These are phyloP conservation scores for Drosophila bocki DNA, from an alignment of 1,140 invertebrate genomes.

Conservation along the genomic window DNA sequence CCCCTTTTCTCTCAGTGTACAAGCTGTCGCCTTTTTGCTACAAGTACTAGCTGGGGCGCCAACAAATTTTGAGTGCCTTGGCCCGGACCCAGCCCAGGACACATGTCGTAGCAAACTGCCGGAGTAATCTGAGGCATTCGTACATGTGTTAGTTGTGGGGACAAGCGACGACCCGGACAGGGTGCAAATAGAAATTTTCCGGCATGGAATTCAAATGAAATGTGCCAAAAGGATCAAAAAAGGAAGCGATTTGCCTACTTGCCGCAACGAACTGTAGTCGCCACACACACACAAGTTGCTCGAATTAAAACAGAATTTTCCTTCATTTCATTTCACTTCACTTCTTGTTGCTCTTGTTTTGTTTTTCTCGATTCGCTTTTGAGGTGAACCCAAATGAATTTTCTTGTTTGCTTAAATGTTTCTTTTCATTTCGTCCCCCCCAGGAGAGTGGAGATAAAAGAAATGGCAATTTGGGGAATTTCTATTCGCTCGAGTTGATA, in stretches of 20 bases:
- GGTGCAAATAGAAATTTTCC: conserved; percentile 61
- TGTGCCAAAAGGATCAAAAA: conserved; percentile 52
- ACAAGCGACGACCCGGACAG: conserved; percentile 11
- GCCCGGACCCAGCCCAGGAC: conserved; percentile 23
- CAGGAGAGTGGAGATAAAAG: conserved; percentile 3
- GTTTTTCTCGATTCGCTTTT: conserved; percentile 45
- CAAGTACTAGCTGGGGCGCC: neutral
- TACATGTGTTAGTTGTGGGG: conserved; percentile 54
- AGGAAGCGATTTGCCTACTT: conserved; percentile 33
- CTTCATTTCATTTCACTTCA: conserved; percentile 30
- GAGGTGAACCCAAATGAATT: conserved; percentile 65
- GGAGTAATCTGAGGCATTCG: conserved; percentile 41
- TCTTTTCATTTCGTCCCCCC: conserved; percentile 23
- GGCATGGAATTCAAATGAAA: conserved; percentile 51
- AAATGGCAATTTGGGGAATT: conserved; percentile 40
- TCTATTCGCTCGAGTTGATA: conserved; percentile 12
- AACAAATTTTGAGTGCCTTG: conserved; percentile 24
- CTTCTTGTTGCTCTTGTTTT: conserved; percentile 19
- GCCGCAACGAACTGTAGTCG: conserved; percentile 16
- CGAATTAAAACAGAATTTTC: conserved; percentile 53
- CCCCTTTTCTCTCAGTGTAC: neutral
- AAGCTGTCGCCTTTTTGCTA: neutral
- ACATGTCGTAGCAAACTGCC: conserved; percentile 45
- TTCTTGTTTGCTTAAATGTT: conserved; percentile 49
- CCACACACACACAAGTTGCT: conserved; percentile 13